Conservation (phyloP, 2,113 vertebrate species). For the Numida meleagris region DNA sequence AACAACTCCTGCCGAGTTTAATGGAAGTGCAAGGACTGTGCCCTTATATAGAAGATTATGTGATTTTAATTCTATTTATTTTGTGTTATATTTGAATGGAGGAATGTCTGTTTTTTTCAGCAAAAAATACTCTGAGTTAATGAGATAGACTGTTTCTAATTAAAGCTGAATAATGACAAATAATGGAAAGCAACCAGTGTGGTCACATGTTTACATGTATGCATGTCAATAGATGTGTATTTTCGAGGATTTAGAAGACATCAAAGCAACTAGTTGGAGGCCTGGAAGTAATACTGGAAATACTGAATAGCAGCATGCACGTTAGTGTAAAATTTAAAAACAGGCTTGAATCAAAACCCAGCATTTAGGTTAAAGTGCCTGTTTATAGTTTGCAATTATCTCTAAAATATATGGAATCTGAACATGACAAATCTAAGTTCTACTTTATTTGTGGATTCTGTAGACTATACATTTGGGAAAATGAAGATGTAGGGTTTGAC, state of each 20-base stretch:
- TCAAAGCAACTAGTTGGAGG: conserved; percentile 15
- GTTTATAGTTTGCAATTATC: background rate
- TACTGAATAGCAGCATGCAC: conserved; percentile 5
- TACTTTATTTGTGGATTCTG: background rate
- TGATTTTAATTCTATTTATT: conserved; percentile 13
- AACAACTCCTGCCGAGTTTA: background rate
- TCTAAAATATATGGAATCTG: background rate
- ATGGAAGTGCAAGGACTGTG: background rate
- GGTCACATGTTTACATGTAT: conserved; percentile 14
- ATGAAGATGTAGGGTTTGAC: background rate
- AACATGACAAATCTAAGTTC: background rate
- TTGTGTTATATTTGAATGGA: background rate
- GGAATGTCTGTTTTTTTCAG: conserved; percentile 23
- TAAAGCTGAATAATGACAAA: conserved; percentile 54
- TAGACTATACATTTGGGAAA: background rate
- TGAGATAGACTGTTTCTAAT: conserved; percentile 47
- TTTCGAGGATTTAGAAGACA: conserved; percentile 46
- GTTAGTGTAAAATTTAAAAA: background rate
- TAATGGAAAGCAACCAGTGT: conserved; percentile 41
- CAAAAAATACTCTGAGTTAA: conserved; percentile 14
- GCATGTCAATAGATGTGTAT: conserved; percentile 20
- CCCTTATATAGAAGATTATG: conserved; percentile 36
- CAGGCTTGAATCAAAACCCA: background rate
- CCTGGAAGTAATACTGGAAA: conserved; percentile 42
- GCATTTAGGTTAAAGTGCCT: background rate